phyloP scores from a whole-genome alignment of 1,140 invertebrate genomes.

The Paraescarpia echinospica region DNA sequence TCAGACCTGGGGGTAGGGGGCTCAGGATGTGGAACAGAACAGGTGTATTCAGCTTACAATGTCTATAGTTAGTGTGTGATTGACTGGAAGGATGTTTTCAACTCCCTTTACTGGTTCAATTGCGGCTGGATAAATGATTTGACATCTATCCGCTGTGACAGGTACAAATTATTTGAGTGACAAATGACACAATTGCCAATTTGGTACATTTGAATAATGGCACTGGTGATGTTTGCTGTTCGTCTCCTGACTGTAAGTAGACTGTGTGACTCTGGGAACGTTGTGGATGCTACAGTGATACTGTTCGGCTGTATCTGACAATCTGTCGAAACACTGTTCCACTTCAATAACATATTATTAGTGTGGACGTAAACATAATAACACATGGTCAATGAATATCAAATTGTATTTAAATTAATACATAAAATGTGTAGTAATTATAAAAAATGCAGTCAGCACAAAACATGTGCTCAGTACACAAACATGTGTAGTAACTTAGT shows the following conservation, averaged over 20 bases:
- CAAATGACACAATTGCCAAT: not conserved
- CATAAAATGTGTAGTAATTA: not conserved
- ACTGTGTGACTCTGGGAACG: not conserved
- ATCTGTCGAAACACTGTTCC: not conserved
- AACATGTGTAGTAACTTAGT: too few species aligned
- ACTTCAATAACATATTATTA: not conserved
- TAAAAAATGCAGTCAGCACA: not conserved
- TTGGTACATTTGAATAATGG: not conserved
- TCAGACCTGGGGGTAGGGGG: not conserved
- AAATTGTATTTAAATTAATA: not conserved
- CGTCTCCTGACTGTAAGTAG: not conserved
- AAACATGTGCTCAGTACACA: too few species aligned
- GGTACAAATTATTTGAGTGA: conserved; percentile 6
- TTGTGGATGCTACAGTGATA: not conserved
- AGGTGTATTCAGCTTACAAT: not conserved
- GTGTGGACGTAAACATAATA: too few species aligned
- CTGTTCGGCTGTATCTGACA: not conserved
- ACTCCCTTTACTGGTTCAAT: not conserved
- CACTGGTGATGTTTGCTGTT: not conserved
- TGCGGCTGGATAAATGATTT: not conserved
- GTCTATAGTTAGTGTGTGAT: not conserved
- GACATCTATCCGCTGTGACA: not conserved
- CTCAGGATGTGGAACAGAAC: not conserved
- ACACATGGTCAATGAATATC: not conserved
- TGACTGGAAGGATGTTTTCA: not conserved